Base-by-base conservation (phyloP, 1,140 invertebrate genomes). In the Drosophila carrolli region DNA sequence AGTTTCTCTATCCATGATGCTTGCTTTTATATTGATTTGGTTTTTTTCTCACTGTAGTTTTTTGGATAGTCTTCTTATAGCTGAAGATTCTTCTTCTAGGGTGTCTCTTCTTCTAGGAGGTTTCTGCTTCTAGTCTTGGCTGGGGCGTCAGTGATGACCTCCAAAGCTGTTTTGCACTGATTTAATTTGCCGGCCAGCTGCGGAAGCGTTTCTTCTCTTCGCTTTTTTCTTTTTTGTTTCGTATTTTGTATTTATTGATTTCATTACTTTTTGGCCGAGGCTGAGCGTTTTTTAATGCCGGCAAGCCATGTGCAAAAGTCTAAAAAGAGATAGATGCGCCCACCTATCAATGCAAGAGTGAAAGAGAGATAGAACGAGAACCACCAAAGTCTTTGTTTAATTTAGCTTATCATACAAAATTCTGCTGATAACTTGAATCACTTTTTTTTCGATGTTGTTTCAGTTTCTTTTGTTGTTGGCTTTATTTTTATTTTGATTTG, bases 61-160 rank as follows among this genome's bases (percentile, higher is more conserved):
- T 51, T 78, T 11, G 8, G 23, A 65, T 51, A 41, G 41, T 50
- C 59, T 37, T 63, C 35, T 19, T 38, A n/a, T 16, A 38, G 32
- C 55, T 37, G 37, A 48, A 67, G 59, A 70, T 50, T 71, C 68
- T 59, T 46, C 6, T 38, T 9, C 44, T 14, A 41, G 37, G 11
- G 27, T 19, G 59, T 51, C 37, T 79, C 77, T 66, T 54, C 71
- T 38, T 9, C 44, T 16, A 43, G 37, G 13, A 16, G 29, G 59
- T 51, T 41, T 80, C 81, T 66, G 47, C 71, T 63, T 46, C 62
- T 66, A 47, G 50, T 61, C 55, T 48, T 66, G 41, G 40, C 40
- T 14, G 65, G 71, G 84, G 84, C 84, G 83, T 80, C 83, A 89
- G 54, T 77, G 72, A 37, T 88, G 83, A 88, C 83, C 83, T 89